These are phyloP conservation scores for Festucalex cinctus DNA, from an alignment of 2,113 vertebrate genomes.

Conservation along the genomic window DNA sequence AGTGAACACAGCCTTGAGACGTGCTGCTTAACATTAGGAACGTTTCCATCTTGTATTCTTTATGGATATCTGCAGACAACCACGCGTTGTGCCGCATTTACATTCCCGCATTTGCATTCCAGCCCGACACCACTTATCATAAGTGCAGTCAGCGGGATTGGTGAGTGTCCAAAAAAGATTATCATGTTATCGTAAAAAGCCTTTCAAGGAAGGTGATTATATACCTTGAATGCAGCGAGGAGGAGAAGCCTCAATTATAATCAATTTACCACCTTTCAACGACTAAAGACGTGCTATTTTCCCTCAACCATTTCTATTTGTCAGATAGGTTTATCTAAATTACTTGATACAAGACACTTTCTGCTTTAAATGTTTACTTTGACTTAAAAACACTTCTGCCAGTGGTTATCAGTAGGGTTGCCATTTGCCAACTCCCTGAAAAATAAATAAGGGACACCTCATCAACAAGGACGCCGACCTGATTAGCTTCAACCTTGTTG, in stretches of 20 bases:
- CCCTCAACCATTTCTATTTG: not conserved
- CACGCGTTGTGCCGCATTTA: conserved; percentile 35
- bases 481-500: no score
- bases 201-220: conserved; percentile 13
- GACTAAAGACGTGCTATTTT: conserved; percentile 4
- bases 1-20: conserved; percentile 31
- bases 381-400: not conserved
- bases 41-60: conserved; percentile 34
- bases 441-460: no score
- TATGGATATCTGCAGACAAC: conserved; percentile 16
- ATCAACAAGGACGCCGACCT: no score
- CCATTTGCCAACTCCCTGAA: no score
- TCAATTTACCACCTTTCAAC: conserved; percentile 14
- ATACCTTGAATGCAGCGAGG: not conserved
- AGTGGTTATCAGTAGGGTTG: no score
- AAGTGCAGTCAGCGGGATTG: conserved; percentile 28
- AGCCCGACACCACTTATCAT: conserved; percentile 31
- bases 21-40: conserved; percentile 17
- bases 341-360: not conserved
- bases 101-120: conserved; percentile 47
- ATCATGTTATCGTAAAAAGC: conserved; percentile 12
- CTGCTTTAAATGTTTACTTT: not conserved
- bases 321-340: not conserved
- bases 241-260: conserved; percentile 7
- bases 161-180: conserved; percentile 19